Base-by-base conservation (phyloP, 2,797 vertebrate species). In the Scolopax rusticola region DNA sequence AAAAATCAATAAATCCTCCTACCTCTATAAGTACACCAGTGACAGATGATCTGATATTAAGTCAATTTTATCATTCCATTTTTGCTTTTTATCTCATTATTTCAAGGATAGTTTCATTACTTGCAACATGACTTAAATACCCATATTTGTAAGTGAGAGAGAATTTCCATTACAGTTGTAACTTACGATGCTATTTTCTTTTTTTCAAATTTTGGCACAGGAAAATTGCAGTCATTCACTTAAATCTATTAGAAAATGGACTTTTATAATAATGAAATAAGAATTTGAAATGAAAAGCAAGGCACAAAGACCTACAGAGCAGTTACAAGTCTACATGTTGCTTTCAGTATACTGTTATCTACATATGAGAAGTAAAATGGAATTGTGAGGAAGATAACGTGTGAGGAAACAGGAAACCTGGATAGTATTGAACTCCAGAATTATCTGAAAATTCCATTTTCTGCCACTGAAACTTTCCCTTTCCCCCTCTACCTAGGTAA, bases 61-160 rank as follows among this genome's bases (percentile, higher is more conserved):
- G 51, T 78, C 43, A 77, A 68, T 78, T 87, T 84, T 56, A 73
- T 84, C 20, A 41, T 51, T 7, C 27, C 71, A 24, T 28, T 65
- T 51, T 83, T 75, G 4, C 11, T 64, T 93, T 93, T 84, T 84
- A 65, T 71, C 15, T 88, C 85, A 77, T 82, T 90, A 78, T 90
- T 94, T 95, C 32, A 86, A 69, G 27, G 12, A 19, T 65, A 59
- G 21, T 84, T 88, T 93, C 21, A 89, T 95, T 95, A 87, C 25
- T 63, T 93, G 17, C 19, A 90, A 30, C 3, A 15, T 69, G n/a
- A 48, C 36, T 81, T 43, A 81, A 65, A 87, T 80, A 30, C 6
- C 25, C 20, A 5, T 45, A 93, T 45, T 56, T 85, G 14, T 45
- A 78, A 24, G 17, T 75, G 74, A 92, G 51, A 81, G 59, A 89